phyloP scores from a whole-genome alignment of 2,888 invertebrate genomes.

The Hofmannophila pseudospretella region DNA sequence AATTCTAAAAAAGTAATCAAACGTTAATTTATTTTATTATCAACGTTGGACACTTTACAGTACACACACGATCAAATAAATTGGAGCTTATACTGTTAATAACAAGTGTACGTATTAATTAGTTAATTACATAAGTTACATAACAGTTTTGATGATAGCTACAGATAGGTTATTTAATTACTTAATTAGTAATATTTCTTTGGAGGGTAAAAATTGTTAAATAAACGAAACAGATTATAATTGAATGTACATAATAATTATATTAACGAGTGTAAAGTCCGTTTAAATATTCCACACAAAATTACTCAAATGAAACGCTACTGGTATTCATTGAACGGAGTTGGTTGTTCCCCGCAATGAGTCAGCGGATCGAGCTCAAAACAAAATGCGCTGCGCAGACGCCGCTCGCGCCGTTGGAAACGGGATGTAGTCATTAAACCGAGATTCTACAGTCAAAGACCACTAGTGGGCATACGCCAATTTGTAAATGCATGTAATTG shows the following conservation, averaged over 20 bases:
- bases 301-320: slow-evolving; percentile 45
- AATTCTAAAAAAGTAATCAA: slow-evolving; percentile 71
- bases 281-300: slow-evolving; percentile 15
- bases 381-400: slow-evolving; percentile 63
- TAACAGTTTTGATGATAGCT: too few species aligned
- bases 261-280: too few species aligned
- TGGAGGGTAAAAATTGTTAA: too few species aligned
- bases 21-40: too few species aligned
- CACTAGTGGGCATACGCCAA: slow-evolving; percentile 17
- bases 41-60: too few species aligned
- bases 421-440: slow-evolving; percentile 73
- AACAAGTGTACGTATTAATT: too few species aligned
- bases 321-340: slow-evolving; percentile 49
- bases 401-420: slow-evolving; percentile 47
- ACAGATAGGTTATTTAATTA: too few species aligned
- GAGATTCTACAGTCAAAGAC: slow-evolving; percentile 57
- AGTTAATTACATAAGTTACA: too few species aligned
- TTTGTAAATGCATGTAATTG: slow-evolving; percentile 6
- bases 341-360: slow-evolving; percentile 61
- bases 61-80: too few species aligned
- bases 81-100: too few species aligned
- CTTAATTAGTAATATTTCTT: too few species aligned
- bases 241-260: slow-evolving; percentile 5
- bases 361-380: slow-evolving; percentile 52
- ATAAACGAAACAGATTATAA: not conserved